Percentiles rank a stretch among this genome's conserved stretches.
Evolutionary conservation across 2,797 vertebrate genomes (phyloP).

Genomic region (Sciurus carolinensis): DNA sequence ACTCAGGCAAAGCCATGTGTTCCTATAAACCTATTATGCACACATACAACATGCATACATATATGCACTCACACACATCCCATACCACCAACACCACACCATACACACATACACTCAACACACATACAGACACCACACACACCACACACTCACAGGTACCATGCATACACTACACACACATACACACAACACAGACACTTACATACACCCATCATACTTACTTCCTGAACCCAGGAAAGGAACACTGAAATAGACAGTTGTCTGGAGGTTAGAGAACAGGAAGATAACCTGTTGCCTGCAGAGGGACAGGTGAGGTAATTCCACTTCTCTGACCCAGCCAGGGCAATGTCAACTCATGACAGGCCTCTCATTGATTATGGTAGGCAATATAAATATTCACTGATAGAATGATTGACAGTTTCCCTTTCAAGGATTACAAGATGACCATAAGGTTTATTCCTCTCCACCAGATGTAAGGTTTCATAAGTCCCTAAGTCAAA

Average conservation of each 20-base stretch:
- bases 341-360: neutral
- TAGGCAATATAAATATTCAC: neutral
- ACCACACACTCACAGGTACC: neutral
- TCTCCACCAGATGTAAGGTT: neutral
- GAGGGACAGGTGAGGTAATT: neutral
- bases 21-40: neutral
- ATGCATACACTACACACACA: neutral
- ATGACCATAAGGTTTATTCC: neutral
- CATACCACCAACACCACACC: neutral
- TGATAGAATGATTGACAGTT: neutral
- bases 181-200: neutral
- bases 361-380: neutral
- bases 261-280: neutral
- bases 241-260: constrained; percentile 39
- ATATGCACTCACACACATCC: neutral
- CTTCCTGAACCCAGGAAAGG: constrained; percentile 71
- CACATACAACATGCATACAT: neutral
- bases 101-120: neutral
- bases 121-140: neutral
- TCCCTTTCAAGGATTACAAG: constrained; percentile 7
- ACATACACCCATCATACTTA: neutral
- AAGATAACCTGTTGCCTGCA: neutral
- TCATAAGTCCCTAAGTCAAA: constrained; percentile 37
- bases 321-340: constrained; percentile 23
- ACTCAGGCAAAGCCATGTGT: constrained; percentile 57